These are phyloP conservation scores for Styela clava DNA, from an alignment of 23 tunicate genomes.

Conservation along the genomic window DNA sequence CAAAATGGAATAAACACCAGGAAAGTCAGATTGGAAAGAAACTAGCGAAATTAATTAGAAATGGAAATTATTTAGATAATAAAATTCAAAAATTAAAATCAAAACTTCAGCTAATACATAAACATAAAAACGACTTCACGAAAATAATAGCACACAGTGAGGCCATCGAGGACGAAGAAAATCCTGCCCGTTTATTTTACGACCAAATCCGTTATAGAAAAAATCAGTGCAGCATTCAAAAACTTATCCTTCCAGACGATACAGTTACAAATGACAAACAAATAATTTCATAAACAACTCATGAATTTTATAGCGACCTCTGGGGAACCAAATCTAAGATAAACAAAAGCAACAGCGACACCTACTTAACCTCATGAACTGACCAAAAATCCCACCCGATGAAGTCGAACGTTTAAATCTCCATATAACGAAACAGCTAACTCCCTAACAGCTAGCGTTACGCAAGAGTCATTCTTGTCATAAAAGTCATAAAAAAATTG, in stretches of 20 bases:
- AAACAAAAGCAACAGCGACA: background rate
- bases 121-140: background rate
- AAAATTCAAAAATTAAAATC: background rate
- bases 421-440: background rate
- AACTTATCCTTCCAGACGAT: background rate
- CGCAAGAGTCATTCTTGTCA: background rate
- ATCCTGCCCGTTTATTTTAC: background rate
- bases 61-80: background rate
- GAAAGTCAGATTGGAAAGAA: background rate
- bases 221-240: background rate
- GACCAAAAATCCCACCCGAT: background rate
- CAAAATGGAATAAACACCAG: background rate
- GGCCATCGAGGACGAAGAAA: background rate
- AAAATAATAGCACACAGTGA: background rate
- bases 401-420: background rate
- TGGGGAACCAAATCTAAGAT: background rate
- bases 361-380: background rate
- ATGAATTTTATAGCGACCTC: background rate
- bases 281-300: background rate
- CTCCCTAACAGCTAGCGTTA: background rate
- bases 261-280: background rate
- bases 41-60: background rate
- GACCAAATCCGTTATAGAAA: too few relatives aligned
- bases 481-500: background rate
- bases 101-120: background rate